Percentiles rank a stretch among this genome's conserved stretches.
phyloP scores from a whole-genome alignment of 2,113 vertebrate species.

The Pterocles gutturalis region DNA sequence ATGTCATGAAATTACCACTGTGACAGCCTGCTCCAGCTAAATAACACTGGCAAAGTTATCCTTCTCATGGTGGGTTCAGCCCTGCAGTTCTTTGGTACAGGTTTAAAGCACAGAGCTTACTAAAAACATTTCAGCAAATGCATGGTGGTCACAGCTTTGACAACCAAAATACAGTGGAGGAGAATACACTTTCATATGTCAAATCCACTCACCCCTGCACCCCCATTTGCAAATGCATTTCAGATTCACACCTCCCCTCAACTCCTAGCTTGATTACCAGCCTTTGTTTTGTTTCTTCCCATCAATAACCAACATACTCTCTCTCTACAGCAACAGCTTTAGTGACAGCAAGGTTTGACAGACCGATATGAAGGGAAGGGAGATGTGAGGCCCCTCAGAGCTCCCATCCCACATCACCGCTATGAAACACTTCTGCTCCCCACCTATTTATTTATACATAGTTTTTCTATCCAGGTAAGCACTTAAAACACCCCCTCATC shows the following conservation, averaged over 20 bases:
- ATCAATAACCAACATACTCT: not conserved
- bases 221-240: not conserved
- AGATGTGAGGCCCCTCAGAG: not conserved
- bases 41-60: not conserved
- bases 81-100: not conserved
- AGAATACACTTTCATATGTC: not conserved
- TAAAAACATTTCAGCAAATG: not conserved
- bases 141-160: not conserved
- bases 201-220: accelerated
- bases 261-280: not conserved
- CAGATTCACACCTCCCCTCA: not conserved
- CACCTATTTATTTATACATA: not conserved
- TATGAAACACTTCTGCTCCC: not conserved
- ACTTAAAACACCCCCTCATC: not conserved
- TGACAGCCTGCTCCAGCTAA: not conserved
- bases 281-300: not conserved
- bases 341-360: not conserved
- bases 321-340: not conserved
- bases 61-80: not conserved
- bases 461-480: not conserved
- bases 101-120: not conserved
- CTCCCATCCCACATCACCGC: not conserved
- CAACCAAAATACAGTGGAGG: not conserved
- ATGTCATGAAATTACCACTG: not conserved
- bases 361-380: not conserved